Percentiles rank a stretch among this genome's conserved stretches.
Conservation (phyloP, 1,140 invertebrate genomes). For the Drosophila carrolli region DNA sequence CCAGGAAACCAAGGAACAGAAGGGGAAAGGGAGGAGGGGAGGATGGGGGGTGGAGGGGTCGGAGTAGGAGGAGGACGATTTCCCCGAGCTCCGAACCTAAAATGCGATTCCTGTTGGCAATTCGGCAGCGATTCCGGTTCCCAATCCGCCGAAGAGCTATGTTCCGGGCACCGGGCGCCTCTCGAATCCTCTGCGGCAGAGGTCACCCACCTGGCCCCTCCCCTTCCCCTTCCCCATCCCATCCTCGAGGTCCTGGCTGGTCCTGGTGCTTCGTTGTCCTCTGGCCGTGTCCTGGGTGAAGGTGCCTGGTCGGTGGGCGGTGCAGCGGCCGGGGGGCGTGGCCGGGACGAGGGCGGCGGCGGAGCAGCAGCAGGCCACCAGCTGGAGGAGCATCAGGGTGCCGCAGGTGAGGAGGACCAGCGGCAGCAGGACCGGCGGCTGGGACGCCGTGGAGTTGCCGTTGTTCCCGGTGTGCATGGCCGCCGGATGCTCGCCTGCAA, state of each 20-base stretch:
- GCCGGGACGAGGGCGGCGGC: constrained; percentile 1
- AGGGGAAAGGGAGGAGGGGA: background rate
- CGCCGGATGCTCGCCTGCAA: constrained; percentile 91
- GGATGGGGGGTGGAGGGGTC: too few relatives aligned
- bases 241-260: background rate
- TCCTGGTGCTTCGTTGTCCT: constrained; percentile 5
- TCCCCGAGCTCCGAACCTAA: constrained; percentile 14
- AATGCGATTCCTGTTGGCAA: constrained; percentile 49
- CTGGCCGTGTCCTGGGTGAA: constrained; percentile 17
- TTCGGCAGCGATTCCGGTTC: constrained; percentile 8
- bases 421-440: constrained; percentile 64
- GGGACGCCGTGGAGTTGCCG: constrained; percentile 84
- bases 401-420: constrained; percentile 54
- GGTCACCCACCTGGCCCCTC: background rate
- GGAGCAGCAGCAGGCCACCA: constrained; percentile 12
- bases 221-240: too few relatives aligned
- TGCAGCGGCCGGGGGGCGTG: constrained; percentile 16
- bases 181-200: background rate
- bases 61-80: too few relatives aligned
- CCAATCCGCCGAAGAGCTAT: constrained; percentile 39
- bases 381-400: constrained; percentile 36
- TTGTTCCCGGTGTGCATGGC: constrained; percentile 89
- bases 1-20: background rate
- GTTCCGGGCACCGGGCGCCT: constrained; percentile 31
- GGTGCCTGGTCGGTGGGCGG: background rate